Base-by-base conservation (phyloP, 2,113 vertebrate genomes). In the Isichthys henryi region DNA sequence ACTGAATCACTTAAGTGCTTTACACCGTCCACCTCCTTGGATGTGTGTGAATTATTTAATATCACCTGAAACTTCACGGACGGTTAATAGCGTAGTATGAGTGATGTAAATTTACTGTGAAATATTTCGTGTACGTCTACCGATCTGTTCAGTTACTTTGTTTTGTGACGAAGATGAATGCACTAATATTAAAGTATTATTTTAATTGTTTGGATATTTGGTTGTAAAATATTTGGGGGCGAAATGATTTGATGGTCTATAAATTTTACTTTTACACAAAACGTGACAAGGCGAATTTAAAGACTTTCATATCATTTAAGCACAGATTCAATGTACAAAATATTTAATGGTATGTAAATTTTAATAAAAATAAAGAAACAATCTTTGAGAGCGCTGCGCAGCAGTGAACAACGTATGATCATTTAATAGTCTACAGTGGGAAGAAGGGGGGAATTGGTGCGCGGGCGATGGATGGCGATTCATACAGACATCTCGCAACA, bases 291-390 rank as follows among this genome's bases (percentile, higher is more conserved):
- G 17, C 45, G 31, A 35, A 80, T 80, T 15, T 23, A 45, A 46
- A 82, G 77, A 82, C 5, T 46, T 43, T 39, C 43, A 9, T 87
- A 56, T 56, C 31, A 87, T n/a, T 35, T 52, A 48, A 87, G 15
- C n/a, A 87, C 83, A 88, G 43, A 91, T 88, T 92, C 88, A 92
- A 91, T 90, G 62, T 50, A 91, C 82, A 91, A 88, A 92, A 90
- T 31, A 52, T 94, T 91, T 80, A 91, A 66, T 90, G 77, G 90
- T 93, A 92, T 94, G 93, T 94, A 92, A 88, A 88, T 94, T 95
- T 95, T 95, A 95, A 95, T 96, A 93, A 91, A 93, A 95, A 94
- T 93, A 94, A 95, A 93, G 90, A 94, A 94, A 93, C 90, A 88
- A 92, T 92, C 90, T 93, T 93, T 89, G 91, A 94, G 91, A 92